Evolutionary conservation across 2,113 vertebrate species (phyloP), one percentile per base, ranked within the genome.

Genomic region (Saccopteryx bilineata): DNA sequence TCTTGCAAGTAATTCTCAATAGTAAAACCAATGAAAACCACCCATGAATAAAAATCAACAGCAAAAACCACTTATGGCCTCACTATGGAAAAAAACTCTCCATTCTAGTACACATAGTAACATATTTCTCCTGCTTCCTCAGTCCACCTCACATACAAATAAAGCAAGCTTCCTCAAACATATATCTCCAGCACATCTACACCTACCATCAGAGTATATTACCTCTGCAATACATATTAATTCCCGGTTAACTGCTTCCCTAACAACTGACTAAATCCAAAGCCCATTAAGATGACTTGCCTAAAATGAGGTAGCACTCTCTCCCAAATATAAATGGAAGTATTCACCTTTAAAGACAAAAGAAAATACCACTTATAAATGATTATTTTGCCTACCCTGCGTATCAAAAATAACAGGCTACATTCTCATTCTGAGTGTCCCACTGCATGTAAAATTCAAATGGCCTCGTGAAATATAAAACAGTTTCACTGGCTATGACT

Each of bases 1-100:
- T 65, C 50, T 46, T 60, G 1, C 15, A 91, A 91, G 69, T 76
- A 76, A 54, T 5, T 87, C 39, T 90, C 24, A 75, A 74, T 93
- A 83, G 15, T 94, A 48, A 94, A 91, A 54, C 86, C 54, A 63
- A 81, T 23, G 58, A 85, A 95, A 95, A 52, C 2, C 17, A 76
- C 17, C 21, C 7, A 19, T 61, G 61, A 75, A 90, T 93, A 52
- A 95, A 86, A 84, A 54, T 83, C 6, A 88, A 71, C 19, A 71
- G 61, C 48, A 28, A 92, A 94, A 94, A 33, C 6, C 7, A 61
- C 21, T 23, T 1, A 2, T 46, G 39, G 69, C 48, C 28, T 58
- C 19, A 58, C n/a, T 69, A 72, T 15, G 82, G 31, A 91, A 91
- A 69, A 46, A 33, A 46, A 48, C 12, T 54, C 15, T 80, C 58